Percentiles rank a stretch among this genome's conserved stretches.
phyloP scores from a whole-genome alignment of 2,797 vertebrate genomes.

The Enteromius viviparus region DNA sequence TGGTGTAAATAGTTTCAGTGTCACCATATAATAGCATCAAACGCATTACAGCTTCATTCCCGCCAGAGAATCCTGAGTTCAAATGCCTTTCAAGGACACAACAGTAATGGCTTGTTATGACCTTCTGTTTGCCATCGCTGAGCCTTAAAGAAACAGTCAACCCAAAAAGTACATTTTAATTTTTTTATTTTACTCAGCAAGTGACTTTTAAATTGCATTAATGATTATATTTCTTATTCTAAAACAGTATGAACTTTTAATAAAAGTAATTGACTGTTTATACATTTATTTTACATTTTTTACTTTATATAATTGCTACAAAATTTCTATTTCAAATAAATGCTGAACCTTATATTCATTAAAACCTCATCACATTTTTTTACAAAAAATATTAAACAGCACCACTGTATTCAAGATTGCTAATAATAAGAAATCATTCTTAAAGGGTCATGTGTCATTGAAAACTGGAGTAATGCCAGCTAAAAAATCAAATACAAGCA shows the following conservation, averaged over 20 bases:
- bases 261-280: neutral
- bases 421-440: neutral
- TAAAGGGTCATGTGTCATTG: neutral
- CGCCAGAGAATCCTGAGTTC: neutral
- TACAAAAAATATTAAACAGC: neutral
- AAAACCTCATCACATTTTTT: neutral
- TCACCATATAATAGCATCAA: neutral
- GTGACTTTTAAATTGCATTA: neutral
- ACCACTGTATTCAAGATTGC: neutral
- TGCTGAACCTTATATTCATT: neutral
- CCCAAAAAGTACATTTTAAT: too few species aligned
- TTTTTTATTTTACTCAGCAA: neutral
- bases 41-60: neutral
- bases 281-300: neutral
- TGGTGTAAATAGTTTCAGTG: neutral
- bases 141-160: slow-evolving; percentile 4
- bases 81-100: slow-evolving; percentile 17
- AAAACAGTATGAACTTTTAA: neutral
- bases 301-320: neutral
- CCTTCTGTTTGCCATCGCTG: neutral
- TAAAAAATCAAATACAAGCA: neutral
- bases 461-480: neutral
- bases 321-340: neutral
- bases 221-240: neutral
- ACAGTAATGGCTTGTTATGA: neutral